These are phyloP conservation scores for Pseudochirops corinnae DNA, from an alignment of 2,797 vertebrate genomes.

Conservation along the genomic window DNA sequence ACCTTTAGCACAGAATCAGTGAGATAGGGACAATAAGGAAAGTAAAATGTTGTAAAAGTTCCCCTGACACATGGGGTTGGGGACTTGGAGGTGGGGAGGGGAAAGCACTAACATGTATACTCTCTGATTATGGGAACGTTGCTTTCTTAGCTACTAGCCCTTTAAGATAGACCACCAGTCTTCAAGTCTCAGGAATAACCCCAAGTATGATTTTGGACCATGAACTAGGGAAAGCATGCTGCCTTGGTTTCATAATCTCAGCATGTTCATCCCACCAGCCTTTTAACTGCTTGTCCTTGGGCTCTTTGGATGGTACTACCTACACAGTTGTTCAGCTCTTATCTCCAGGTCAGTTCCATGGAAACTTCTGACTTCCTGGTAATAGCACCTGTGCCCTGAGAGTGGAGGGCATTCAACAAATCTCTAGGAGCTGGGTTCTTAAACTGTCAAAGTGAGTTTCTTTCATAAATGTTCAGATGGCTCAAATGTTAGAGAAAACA, in stretches of 20 bases:
- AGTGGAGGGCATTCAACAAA: not conserved
- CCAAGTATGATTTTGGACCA: not conserved
- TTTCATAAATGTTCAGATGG: not conserved
- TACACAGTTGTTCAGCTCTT: not conserved
- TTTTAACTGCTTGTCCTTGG: not conserved
- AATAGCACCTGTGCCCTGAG: not conserved
- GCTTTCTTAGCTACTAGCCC: not conserved
- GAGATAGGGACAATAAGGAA: not conserved
- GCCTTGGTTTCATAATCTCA: not conserved
- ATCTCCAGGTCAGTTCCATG: not conserved
- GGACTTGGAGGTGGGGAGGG: not conserved
- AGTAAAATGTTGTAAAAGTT: not conserved
- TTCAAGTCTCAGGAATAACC: not conserved
- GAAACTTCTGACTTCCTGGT: not conserved
- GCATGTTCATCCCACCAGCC: not conserved
- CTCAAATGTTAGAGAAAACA: not conserved
- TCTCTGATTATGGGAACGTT: not conserved
- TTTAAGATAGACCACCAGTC: not conserved
- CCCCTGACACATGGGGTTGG: not conserved
- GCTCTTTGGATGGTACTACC: not conserved
- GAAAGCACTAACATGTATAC: not conserved
- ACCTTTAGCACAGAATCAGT: not conserved
- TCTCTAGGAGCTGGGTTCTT: not conserved
- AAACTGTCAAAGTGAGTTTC: not conserved
- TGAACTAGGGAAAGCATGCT: not conserved